phyloP scores from a whole-genome alignment of 2,888 invertebrate species.

The Ptycholaimellus sp. region DNA sequence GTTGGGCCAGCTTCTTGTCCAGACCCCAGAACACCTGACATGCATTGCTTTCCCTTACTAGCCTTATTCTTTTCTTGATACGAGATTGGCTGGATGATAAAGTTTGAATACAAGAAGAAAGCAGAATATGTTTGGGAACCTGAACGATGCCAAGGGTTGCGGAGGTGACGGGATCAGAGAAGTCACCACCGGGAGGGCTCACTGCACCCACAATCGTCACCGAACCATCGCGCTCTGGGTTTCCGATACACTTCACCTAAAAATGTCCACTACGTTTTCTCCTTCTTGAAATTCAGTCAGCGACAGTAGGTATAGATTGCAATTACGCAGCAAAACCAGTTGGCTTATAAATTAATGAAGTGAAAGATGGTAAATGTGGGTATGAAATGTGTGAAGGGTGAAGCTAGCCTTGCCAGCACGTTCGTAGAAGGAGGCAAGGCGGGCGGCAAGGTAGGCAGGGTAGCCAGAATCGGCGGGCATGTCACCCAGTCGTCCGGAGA shows the following conservation, averaged over 20 bases:
- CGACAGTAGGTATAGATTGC: no score
- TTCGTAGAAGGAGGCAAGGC: conserved; percentile 97
- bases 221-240: conserved; percentile 89
- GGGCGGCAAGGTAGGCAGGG: conserved; percentile 91
- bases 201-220: conserved; percentile 98
- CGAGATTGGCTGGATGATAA: neutral
- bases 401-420: conserved; percentile 78
- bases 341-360: neutral
- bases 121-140: conserved; percentile 9
- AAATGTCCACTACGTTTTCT: neutral
- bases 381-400: conserved; percentile 6
- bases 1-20: conserved; percentile 91
- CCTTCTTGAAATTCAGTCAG: neutral
- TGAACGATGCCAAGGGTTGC: conserved; percentile 89
- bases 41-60: neutral
- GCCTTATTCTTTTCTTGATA: neutral
- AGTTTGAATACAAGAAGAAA: no score
- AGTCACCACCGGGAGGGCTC: conserved; percentile 95
- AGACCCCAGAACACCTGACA: conserved; percentile 76
- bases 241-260: conserved; percentile 32
- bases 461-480: conserved; percentile 96
- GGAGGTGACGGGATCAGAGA: conserved; percentile 94
- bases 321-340: no score
- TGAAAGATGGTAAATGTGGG: neutral
- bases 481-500: conserved; percentile 93